Evolutionary conservation across 2,113 vertebrate genomes (phyloP).

Genomic region (Tupaia chinensis): DNA sequence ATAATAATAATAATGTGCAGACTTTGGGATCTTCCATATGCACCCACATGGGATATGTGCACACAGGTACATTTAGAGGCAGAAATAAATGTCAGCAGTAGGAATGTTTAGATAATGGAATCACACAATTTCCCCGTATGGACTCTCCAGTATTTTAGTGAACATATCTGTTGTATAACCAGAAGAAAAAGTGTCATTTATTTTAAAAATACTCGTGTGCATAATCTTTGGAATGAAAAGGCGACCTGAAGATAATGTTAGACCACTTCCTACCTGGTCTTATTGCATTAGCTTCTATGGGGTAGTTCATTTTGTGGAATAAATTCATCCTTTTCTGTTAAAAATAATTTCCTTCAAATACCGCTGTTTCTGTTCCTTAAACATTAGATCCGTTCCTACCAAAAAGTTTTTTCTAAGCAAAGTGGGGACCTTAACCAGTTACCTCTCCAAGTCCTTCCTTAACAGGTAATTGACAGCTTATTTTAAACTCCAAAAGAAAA

Average conservation of each 20-base stretch:
- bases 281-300: background rate
- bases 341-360: background rate
- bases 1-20: background rate
- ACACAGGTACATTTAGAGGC: background rate
- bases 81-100: background rate
- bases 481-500: background rate
- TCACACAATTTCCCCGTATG: background rate
- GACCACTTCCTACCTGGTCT: background rate
- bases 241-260: background rate
- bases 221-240: background rate
- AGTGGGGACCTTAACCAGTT: background rate
- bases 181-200: background rate
- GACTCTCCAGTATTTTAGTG: background rate
- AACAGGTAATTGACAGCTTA: background rate
- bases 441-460: background rate
- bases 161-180: background rate
- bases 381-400: background rate
- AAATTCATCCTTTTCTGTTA: background rate
- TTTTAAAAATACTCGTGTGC: background rate
- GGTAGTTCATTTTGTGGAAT: background rate
- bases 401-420: background rate
- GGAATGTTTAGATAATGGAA: background rate
- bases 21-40: background rate
- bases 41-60: background rate
- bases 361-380: background rate